Base-by-base conservation (phyloP, 2,797 vertebrate genomes). In the Cercopithecus petaurista region DNA sequence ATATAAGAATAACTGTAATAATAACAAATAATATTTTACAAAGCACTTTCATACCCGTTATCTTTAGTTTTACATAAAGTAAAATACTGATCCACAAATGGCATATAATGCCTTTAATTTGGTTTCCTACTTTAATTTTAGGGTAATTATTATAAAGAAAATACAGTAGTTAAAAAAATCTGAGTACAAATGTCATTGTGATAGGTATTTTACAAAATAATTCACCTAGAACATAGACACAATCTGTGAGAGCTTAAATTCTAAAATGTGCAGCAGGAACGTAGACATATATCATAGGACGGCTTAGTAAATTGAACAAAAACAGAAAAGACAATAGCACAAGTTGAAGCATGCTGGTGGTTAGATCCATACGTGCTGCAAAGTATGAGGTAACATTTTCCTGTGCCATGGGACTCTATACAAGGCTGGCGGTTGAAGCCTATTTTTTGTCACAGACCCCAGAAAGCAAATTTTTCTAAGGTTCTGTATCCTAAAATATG, bases 101-200 rank as follows among this genome's bases (percentile, higher is more conserved):
- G 88, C 77, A 91, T 92, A 93, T 96, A 80, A 96, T 76, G 93
- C 67, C 82, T 83, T 96, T 94, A 70, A 90, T 93, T 50, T 90
- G 41, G 77, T 26, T 95, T 92, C 22, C 26, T 59, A 82, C 73
- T 90, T 97, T 90, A 73, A 95, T 83, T 90, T 87, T 83, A 87
- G 67, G 48, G 70, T 94, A 96, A 90, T 89, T 43, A 41, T 83
- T 95, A 46, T 46, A 80, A 89, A 7, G 46, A 94, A 72, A 87
- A 86, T 75, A n/a, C 5, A 50, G 26, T 4, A 85, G 57, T 59
- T 93, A 3, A n/a, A 83, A 95, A 81, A 46, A 52, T 46, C 19
- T 46, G 79, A 83, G 36, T 75, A 39, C 41, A 67, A 88, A 93
- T 94, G 48, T 80, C 73, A 83, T 17, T 82, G 46, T 67, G 59